Conservation (phyloP, 2,797 vertebrate genomes). For the Apogon talboti region DNA sequence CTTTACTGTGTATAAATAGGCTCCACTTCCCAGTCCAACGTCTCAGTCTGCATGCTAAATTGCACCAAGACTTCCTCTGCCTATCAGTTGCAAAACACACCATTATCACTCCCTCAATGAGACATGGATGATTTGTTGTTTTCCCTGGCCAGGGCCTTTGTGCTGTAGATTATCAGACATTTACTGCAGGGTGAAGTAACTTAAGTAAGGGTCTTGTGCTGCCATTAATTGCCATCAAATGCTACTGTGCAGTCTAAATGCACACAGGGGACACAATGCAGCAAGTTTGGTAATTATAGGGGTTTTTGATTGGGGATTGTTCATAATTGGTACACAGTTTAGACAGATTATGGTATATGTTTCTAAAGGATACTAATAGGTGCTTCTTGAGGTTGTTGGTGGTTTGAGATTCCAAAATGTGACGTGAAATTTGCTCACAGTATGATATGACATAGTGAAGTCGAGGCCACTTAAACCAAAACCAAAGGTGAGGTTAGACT, state of each 20-base stretch:
- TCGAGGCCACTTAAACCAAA: no score
- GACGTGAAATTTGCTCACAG: no score
- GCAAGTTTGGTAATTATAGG: no score
- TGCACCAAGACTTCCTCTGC: slow-evolving; percentile 77
- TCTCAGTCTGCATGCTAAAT: slow-evolving; percentile 49
- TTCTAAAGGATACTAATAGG: no score
- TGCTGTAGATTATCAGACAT: slow-evolving; percentile 19
- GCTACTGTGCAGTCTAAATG: no score
- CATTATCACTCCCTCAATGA: slow-evolving; percentile 63
- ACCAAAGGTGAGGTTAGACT: no score
- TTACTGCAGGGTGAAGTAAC: slow-evolving; percentile 1
- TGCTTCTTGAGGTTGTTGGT: no score
- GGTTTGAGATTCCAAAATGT: no score
- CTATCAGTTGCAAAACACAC: slow-evolving; percentile 81
- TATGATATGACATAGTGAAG: no score
- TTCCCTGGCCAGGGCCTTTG: slow-evolving; percentile 36
- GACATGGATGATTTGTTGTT: slow-evolving; percentile 73
- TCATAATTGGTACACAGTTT: not conserved
- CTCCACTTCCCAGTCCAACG: slow-evolving; percentile 61
- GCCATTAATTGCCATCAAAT: not conserved
- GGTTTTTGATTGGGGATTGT: not conserved
- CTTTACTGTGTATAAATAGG: slow-evolving; percentile 77
- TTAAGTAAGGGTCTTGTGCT: not conserved
- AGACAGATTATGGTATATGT: no score
- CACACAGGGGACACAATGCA: no score